Evolutionary conservation across 2,113 vertebrate genomes (phyloP).

Genomic region (Entosphenus tridentatus): DNA sequence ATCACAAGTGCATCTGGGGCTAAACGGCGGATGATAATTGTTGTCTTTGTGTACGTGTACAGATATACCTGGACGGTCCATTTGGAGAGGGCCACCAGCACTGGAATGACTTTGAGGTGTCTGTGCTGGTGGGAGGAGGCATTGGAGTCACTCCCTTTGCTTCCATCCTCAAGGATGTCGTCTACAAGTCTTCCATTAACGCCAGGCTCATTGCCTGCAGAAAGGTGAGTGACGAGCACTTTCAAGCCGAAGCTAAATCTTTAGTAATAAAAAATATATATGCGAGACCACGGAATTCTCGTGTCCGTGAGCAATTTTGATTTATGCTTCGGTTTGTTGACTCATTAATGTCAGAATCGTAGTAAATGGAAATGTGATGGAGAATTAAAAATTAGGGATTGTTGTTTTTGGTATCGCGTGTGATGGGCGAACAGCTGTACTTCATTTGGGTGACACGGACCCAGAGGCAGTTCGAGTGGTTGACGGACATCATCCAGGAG

Average conservation of each 20-base stretch:
- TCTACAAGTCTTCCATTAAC: conserved; percentile 64
- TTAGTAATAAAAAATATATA: too few relatives aligned
- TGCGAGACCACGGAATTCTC: too few relatives aligned
- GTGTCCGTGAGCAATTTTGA: too few relatives aligned
- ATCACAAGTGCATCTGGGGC: too few relatives aligned
- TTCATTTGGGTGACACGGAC: conserved; percentile 95
- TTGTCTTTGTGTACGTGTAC: conserved; percentile 7
- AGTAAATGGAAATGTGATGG: too few relatives aligned
- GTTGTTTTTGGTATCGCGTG: too few relatives aligned
- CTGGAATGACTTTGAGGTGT: conserved; percentile 65
- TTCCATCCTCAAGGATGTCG: conserved; percentile 73
- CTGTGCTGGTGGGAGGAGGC: conserved; percentile 60
- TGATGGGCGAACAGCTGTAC: conserved; percentile 37
- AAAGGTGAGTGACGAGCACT: conserved; percentile 32
- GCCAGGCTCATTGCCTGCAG: conserved; percentile 50
- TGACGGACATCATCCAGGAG: conserved; percentile 67
- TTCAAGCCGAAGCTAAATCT: too few relatives aligned
- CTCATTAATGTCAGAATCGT: too few relatives aligned
- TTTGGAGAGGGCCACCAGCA: conserved; percentile 79
- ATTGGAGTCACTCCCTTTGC: conserved; percentile 70
- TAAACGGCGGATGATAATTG: too few relatives aligned
- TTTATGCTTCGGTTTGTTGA: too few relatives aligned
- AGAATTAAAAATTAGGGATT: too few relatives aligned
- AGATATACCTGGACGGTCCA: conserved; percentile 69
- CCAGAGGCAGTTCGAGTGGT: conserved; percentile 81